A percentile compares a stretch with the other conserved stretches of the same genome.
Evolutionary conservation across 1,140 invertebrate genomes (phyloP).

Genomic region (Harlomillsia oculata): DNA sequence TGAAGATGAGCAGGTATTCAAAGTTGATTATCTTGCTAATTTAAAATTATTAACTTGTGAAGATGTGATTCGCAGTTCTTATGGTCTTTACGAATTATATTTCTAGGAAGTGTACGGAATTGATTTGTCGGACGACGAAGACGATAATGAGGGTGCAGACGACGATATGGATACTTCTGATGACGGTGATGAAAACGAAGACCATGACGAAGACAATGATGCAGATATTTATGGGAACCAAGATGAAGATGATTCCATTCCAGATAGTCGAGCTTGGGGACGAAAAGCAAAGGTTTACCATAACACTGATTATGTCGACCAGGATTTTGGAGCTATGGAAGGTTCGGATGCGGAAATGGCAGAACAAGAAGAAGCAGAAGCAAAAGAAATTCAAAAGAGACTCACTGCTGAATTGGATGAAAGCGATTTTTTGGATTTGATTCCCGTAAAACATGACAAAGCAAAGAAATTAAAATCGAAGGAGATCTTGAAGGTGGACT

Average conservation of each 20-base stretch:
- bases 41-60: background rate
- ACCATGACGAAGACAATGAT: constrained; percentile 37
- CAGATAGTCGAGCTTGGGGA: constrained; percentile 75
- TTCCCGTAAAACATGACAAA: constrained; percentile 39
- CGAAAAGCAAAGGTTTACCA: constrained; percentile 67
- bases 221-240: constrained; percentile 57
- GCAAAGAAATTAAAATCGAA: constrained; percentile 41
- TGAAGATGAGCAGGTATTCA: constrained; percentile 23
- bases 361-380: constrained; percentile 73
- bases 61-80: background rate
- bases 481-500: constrained; percentile 57
- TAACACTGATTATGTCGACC: constrained; percentile 76
- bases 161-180: constrained; percentile 33
- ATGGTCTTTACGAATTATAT: background rate
- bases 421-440: constrained; percentile 65
- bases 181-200: constrained; percentile 37
- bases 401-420: constrained; percentile 68
- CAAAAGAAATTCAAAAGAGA: constrained; percentile 65
- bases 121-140: constrained; percentile 16
- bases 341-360: constrained; percentile 63
- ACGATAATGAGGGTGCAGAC: background rate
- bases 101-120: constrained; percentile 23
- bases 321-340: constrained; percentile 65
- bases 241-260: constrained; percentile 57
- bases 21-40: background rate